Evolutionary conservation across 2,888 invertebrate genomes (phyloP).

Genomic region (Galeopsomyia nigrocyanea): DNA sequence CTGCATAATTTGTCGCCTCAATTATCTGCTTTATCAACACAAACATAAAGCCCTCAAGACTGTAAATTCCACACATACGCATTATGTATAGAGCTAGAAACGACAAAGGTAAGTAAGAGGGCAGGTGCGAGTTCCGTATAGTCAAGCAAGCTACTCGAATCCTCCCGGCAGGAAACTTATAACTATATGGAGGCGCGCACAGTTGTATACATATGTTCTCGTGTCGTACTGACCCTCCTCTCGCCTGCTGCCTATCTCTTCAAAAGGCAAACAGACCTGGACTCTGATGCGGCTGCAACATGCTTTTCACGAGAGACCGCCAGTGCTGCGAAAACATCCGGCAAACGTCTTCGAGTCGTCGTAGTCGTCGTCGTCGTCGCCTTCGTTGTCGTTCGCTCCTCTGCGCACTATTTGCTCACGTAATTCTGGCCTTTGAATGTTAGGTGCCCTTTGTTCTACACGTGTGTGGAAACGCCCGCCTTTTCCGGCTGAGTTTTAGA

Average conservation of each 20-base stretch:
- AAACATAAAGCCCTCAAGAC: background rate
- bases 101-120: too few species aligned
- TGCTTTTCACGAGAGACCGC: slow-evolving; percentile 18
- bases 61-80: too few species aligned
- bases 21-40: slow-evolving; percentile 8
- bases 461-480: background rate
- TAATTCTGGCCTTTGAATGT: slow-evolving; percentile 21
- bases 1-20: background rate
- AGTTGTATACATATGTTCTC: too few species aligned
- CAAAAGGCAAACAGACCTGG: background rate
- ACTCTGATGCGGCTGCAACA: slow-evolving; percentile 20
- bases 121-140: too few species aligned
- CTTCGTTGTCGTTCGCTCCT: too few species aligned
- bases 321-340: slow-evolving; percentile 38
- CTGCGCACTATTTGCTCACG: slow-evolving; percentile 15
- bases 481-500: slow-evolving; percentile 6
- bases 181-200: too few species aligned
- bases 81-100: too few species aligned
- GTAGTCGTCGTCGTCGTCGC: too few species aligned
- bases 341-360: background rate
- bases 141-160: too few species aligned
- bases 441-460: background rate
- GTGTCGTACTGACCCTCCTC: too few species aligned
- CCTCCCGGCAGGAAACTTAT: too few species aligned
- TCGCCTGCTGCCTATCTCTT: too few species aligned